These are phyloP conservation scores for Hippocampus kuda DNA, from an alignment of 2,797 vertebrate genomes.

Conservation along the genomic window DNA sequence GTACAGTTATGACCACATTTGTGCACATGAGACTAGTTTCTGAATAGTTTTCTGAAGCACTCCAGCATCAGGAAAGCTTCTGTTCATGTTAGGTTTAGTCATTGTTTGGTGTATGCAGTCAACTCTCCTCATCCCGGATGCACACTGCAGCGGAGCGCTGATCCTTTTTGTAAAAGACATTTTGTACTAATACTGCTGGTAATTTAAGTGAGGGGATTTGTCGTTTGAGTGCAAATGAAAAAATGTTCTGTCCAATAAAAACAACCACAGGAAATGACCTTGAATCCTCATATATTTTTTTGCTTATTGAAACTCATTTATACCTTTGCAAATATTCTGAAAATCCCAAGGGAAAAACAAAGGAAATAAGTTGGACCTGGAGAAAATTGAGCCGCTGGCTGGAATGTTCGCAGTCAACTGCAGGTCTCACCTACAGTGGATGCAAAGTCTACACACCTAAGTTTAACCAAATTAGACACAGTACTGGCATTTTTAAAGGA, in stretches of 20 bases:
- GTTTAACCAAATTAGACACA: too few relatives aligned
- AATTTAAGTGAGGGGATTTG: slow-evolving; percentile 36
- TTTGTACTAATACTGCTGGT: slow-evolving; percentile 63
- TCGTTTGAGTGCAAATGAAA: slow-evolving; percentile 45
- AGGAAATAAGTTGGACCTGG: too few relatives aligned
- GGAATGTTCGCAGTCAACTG: too few relatives aligned
- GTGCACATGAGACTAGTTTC: slow-evolving; percentile 34
- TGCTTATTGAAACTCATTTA: background rate
- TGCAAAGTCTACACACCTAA: too few relatives aligned
- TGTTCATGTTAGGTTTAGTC: slow-evolving; percentile 27
- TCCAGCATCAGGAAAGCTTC: slow-evolving; percentile 32
- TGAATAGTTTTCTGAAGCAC: slow-evolving; percentile 27
- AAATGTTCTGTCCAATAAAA: slow-evolving; percentile 56
- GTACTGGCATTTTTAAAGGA: too few relatives aligned
- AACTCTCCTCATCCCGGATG: slow-evolving; percentile 38
- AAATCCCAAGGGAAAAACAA: background rate
- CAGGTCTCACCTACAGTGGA: too few relatives aligned
- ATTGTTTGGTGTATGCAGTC: slow-evolving; percentile 21
- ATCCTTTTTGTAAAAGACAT: slow-evolving; percentile 57
- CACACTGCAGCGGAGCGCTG: slow-evolving; percentile 32
- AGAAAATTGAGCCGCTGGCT: too few relatives aligned
- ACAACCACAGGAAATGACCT: slow-evolving; percentile 10
- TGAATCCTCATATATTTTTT: background rate
- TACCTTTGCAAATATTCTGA: too few relatives aligned
- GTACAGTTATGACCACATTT: slow-evolving; percentile 39